These are phyloP conservation scores for Hirudo medicinalis DNA, from an alignment of 1,140 invertebrate genomes.

Conservation along the genomic window DNA sequence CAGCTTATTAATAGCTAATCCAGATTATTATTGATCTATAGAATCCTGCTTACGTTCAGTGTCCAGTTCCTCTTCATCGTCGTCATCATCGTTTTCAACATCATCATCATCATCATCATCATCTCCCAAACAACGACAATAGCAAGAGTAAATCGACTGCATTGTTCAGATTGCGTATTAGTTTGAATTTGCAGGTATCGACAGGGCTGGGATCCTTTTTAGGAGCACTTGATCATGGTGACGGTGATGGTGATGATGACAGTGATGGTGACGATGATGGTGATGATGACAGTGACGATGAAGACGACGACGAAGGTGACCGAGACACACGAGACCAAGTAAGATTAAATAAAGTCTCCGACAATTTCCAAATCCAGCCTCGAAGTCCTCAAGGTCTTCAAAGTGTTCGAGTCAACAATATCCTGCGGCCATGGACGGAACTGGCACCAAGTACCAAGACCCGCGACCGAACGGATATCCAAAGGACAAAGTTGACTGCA, in stretches of 20 bases:
- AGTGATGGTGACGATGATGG: not conserved
- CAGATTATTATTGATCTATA: too few relatives aligned
- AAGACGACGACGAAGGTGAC: not conserved
- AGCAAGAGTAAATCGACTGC: too few relatives aligned
- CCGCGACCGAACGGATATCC: too few relatives aligned
- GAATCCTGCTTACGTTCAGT: not conserved
- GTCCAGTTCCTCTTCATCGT: not conserved
- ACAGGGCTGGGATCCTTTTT: not conserved
- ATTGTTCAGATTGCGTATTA: not conserved
- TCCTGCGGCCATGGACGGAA: too few relatives aligned
- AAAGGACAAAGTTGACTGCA: too few relatives aligned
- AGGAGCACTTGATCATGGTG: not conserved
- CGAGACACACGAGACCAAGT: not conserved
- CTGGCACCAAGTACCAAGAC: too few relatives aligned
- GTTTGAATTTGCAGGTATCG: not conserved
- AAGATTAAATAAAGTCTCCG: not conserved
- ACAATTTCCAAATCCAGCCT: too few relatives aligned
- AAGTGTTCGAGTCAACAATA: too few relatives aligned
- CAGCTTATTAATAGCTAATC: not conserved
- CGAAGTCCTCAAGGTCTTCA: too few relatives aligned
- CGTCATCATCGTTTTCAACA: not conserved
- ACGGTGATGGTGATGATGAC: not conserved
- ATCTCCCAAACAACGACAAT: not conserved
- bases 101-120: slow-evolving; percentile 6
- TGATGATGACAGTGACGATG: not conserved